Evolutionary conservation across 2,888 invertebrate genomes (phyloP), one percentile per base, ranked within the genome.

Genomic region (Polyommatus icarus): DNA sequence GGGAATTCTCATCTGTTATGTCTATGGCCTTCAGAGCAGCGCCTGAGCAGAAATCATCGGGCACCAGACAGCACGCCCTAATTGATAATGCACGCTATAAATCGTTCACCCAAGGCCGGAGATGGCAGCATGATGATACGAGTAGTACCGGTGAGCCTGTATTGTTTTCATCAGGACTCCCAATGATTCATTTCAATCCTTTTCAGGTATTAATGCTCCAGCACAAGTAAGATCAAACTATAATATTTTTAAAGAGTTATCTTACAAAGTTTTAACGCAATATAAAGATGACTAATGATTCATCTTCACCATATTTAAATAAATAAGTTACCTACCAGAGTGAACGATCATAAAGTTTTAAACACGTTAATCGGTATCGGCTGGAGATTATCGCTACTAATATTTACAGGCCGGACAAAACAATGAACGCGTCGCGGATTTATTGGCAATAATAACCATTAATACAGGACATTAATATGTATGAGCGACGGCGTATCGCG

Each of bases 401-500:
- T 67, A 29, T 67, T 67, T 32, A 67, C 67, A 7, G 32, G 29
- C 12, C 29, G 67, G 1, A 67, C 15, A 18, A 67, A 67, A 67
- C 67, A 67, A 67, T 67, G 67, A 67, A 67, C 67, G 29, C 18
- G 24, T 67, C 29, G 29, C 29, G 67, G 10, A 67, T 67, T 29
- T 67, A 67, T 67, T 18, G 67, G 29, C 67, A 20, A 18, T 67
- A 67, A 67, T 67, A 67, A 29, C 67, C 18, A 67, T 67, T 67
- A 67, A 32, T 67, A 67, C 67, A 32, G 24, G 67, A 67, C 15
- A 67, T 67, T 67, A 67, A 67, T 67, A 67, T 67, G 67, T 29
- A 67, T 67, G 67, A 67, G 67, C 67, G 67, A 67, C 7, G 67
- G 67, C 32, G 67, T 18, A 61, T 61, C 67, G 67, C 24, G 67